A percentile compares a stretch with the other conserved stretches of the same genome.
phyloP scores from a whole-genome alignment of 2,888 invertebrate genomes.

The Glaucopsyche alexis region DNA sequence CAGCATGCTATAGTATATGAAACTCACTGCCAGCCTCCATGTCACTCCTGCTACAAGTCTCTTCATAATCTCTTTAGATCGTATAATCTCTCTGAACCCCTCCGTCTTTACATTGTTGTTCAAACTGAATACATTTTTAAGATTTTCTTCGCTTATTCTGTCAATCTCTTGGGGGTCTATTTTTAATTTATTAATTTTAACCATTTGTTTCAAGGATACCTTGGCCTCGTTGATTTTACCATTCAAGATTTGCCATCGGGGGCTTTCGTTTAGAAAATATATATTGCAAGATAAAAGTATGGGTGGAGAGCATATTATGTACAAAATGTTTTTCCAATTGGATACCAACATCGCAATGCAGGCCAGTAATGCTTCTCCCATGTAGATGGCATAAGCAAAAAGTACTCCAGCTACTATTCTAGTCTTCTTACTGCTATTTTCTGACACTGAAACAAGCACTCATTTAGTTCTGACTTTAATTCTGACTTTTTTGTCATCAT shows the following conservation, averaged over 20 bases:
- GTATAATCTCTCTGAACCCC: constrained; percentile 49
- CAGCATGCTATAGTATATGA: constrained; percentile 66
- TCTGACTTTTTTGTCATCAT: too few species aligned
- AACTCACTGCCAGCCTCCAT: constrained; percentile 57
- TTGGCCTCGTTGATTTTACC: constrained; percentile 57
- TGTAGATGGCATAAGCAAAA: constrained; percentile 58
- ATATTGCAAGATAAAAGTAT: constrained; percentile 53
- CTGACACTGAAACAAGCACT: constrained; percentile 56
- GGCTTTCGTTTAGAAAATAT: constrained; percentile 58
- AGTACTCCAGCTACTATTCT: constrained; percentile 60
- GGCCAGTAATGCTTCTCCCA: constrained; percentile 62
- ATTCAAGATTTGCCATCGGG: constrained; percentile 63
- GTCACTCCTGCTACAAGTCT: constrained; percentile 50
- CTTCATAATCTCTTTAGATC: constrained; percentile 55
- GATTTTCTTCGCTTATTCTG: constrained; percentile 46
- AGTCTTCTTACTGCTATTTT: constrained; percentile 58
- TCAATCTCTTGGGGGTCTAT: constrained; percentile 50
- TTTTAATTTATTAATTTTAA: constrained; percentile 54
- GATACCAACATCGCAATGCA: constrained; percentile 57
- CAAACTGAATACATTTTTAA: constrained; percentile 57
- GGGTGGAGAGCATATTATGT: constrained; percentile 58
- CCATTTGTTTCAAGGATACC: constrained; percentile 49
- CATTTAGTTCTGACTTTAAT: too few species aligned
- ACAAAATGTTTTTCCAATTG: constrained; percentile 60
- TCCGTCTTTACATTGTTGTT: constrained; percentile 52